These are phyloP conservation scores for Xenopus laevis DNA, from an alignment of 2,113 vertebrate genomes.

Conservation along the genomic window DNA sequence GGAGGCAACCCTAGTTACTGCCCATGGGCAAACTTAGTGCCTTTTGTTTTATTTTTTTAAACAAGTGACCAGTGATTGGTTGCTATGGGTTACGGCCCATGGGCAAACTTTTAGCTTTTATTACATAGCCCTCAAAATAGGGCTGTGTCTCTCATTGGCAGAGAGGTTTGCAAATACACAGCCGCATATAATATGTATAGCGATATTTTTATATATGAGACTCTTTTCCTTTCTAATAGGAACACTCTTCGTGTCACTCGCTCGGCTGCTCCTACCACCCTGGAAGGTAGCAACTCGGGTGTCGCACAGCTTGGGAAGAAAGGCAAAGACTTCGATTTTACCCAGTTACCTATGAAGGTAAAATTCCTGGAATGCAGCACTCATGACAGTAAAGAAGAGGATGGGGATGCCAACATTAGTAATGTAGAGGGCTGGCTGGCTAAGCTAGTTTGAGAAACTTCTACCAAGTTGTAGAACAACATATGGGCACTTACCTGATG, in stretches of 20 bases:
- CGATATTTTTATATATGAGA: too few relatives aligned
- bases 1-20: too few relatives aligned
- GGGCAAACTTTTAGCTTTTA: too few relatives aligned
- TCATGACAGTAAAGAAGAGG: constrained; percentile 73
- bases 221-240: constrained; percentile 57
- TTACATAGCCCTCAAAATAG: too few relatives aligned
- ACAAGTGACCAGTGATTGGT: too few relatives aligned
- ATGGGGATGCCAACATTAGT: constrained; percentile 68
- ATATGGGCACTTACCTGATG: not conserved
- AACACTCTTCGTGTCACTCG: constrained; percentile 88
- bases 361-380: constrained; percentile 93
- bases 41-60: too few relatives aligned
- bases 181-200: too few relatives aligned
- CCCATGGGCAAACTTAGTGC: too few relatives aligned
- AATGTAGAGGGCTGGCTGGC: constrained; percentile 79
- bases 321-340: constrained; percentile 93
- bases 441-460: constrained; percentile 65
- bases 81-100: too few relatives aligned
- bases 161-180: too few relatives aligned
- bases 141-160: too few relatives aligned
- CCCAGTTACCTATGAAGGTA: constrained; percentile 83
- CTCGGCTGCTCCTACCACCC: constrained; percentile 83
- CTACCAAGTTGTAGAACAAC: too few relatives aligned
- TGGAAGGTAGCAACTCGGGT: constrained; percentile 73
- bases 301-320: constrained; percentile 81